phyloP scores from a whole-genome alignment of 2,888 invertebrate genomes.

The Pilophorus perplexus region DNA sequence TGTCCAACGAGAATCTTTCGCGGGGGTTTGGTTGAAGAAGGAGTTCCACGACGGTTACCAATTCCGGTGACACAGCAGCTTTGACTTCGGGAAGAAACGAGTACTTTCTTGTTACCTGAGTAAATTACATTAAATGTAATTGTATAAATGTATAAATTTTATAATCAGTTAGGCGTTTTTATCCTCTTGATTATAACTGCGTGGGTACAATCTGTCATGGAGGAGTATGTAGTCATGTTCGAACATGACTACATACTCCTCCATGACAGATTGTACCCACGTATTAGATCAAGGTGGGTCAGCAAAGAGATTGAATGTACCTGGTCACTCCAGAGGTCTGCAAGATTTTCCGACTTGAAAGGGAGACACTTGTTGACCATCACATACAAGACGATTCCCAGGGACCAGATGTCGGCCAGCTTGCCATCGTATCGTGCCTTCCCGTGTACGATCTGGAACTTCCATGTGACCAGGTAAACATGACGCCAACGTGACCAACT shows the following conservation, averaged over 20 bases:
- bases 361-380: slow-evolving; percentile 81
- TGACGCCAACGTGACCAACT: no score
- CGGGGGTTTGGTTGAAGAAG: slow-evolving; percentile 63
- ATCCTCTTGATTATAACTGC: no score
- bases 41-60: slow-evolving; percentile 46
- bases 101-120: slow-evolving; percentile 21
- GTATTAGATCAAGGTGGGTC: no score
- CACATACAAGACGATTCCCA: slow-evolving; percentile 75
- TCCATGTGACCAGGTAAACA: no score
- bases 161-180: no score
- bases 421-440: slow-evolving; percentile 66
- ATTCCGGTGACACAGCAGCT: slow-evolving; percentile 54
- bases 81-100: slow-evolving; percentile 17
- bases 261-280: no score
- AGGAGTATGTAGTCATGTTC: no score
- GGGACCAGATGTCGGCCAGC: slow-evolving; percentile 74
- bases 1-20: slow-evolving; percentile 60
- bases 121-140: not conserved
- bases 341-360: slow-evolving; percentile 63
- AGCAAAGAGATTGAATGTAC: no score
- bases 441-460: slow-evolving; percentile 1
- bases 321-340: slow-evolving; percentile 24
- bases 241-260: no score
- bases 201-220: no score
- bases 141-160: not conserved